Evolutionary conservation across 2,888 invertebrate species (phyloP).

Genomic region (Calameuta filiformis): DNA sequence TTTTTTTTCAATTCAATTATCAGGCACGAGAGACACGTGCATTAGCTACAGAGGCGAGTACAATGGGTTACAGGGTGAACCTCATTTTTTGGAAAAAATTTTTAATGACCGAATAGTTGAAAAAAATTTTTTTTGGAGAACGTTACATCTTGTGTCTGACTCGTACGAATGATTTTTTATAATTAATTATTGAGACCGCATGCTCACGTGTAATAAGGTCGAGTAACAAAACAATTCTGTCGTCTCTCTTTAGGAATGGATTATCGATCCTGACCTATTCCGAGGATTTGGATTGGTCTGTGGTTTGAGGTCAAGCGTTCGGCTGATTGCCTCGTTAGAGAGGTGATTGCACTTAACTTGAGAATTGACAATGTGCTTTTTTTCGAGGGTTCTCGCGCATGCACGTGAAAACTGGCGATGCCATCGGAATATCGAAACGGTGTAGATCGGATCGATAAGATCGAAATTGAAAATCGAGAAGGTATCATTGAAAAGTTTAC

Average conservation of each 20-base stretch:
- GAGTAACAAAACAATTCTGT: neutral
- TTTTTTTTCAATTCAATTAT: neutral
- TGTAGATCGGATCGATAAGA: neutral
- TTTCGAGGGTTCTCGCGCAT: neutral
- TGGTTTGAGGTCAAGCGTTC: neutral
- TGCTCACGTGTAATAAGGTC: neutral
- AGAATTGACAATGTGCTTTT: neutral
- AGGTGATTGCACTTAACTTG: neutral
- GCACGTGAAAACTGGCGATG: neutral
- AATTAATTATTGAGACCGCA: neutral
- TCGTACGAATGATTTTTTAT: too few species aligned
- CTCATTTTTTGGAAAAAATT: too few species aligned
- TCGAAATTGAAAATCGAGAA: neutral
- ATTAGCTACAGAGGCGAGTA: too few species aligned
- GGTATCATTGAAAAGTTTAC: neutral
- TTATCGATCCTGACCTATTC: neutral
- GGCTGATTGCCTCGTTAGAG: neutral
- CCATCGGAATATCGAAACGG: neutral
- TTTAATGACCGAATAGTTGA: too few species aligned
- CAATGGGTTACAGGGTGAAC: too few species aligned
- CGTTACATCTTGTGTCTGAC: too few species aligned
- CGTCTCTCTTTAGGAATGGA: neutral
- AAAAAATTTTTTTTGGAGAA: too few species aligned
- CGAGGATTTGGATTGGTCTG: neutral
- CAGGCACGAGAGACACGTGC: neutral